Evolutionary conservation across 2,888 invertebrate species (phyloP).

Genomic region (Linnaemya vulpina): DNA sequence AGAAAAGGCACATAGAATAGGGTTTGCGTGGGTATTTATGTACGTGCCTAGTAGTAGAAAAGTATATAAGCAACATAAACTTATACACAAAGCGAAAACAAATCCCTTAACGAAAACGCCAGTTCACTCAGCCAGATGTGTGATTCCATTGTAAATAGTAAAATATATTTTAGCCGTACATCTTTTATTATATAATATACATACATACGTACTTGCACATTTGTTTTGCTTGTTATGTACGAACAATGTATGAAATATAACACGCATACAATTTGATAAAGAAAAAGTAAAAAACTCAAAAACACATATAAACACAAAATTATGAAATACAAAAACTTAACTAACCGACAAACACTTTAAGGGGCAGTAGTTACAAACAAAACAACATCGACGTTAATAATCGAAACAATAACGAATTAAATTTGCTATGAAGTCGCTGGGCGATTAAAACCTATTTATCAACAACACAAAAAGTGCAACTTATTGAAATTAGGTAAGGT

Average conservation of each 20-base stretch:
- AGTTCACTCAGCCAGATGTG: slow-evolving; percentile 65
- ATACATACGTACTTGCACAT: slow-evolving; percentile 35
- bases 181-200: slow-evolving; percentile 47
- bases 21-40: slow-evolving; percentile 69
- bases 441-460: slow-evolving; percentile 54
- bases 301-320: slow-evolving; percentile 32
- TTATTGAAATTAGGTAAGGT: slow-evolving; percentile 55
- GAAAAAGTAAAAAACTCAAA: slow-evolving; percentile 16
- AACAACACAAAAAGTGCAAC: slow-evolving; percentile 15
- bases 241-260: slow-evolving; percentile 41
- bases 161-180: slow-evolving; percentile 39
- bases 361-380: slow-evolving; percentile 39
- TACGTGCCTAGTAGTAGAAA: slow-evolving; percentile 67
- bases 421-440: slow-evolving; percentile 67
- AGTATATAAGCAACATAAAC: slow-evolving; percentile 9
- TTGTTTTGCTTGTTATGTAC: slow-evolving; percentile 30
- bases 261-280: slow-evolving; percentile 32
- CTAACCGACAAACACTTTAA: slow-evolving; percentile 10
- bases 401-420: slow-evolving; percentile 38
- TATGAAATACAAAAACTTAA: slow-evolving; percentile 36
- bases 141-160: slow-evolving; percentile 68
- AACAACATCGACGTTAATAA: slow-evolving; percentile 25
- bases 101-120: slow-evolving; percentile 35
- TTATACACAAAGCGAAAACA: slow-evolving; percentile 20
- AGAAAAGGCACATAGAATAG: slow-evolving; percentile 73